Base-by-base conservation (phyloP, 2,888 invertebrate genomes). In the Orchesella flavescens region DNA sequence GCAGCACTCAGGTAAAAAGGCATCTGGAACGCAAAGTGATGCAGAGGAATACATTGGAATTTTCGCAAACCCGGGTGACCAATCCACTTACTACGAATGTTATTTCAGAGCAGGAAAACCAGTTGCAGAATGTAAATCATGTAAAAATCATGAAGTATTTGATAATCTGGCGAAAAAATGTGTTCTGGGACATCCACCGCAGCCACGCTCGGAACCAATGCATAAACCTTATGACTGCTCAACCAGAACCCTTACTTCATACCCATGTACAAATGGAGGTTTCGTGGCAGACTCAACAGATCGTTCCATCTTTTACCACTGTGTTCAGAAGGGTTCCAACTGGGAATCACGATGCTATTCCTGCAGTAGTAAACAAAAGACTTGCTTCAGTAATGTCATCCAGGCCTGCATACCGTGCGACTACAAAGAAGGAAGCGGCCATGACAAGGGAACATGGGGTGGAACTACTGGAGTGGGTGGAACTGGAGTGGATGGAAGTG, bases 211-310 rank as follows among this genome's bases (percentile, higher is more conserved):
- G n/a, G n/a, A n/a, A n/a, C n/a, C n/a, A n/a, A n/a, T n/a, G n/a
- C n/a, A n/a, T n/a, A n/a, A n/a, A n/a, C 66, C 66, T n/a, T 66
- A 66, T 43, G 24, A 44, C 66, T 66, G 66, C n/a, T 3, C 7
- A 1, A 43, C 5, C 1, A 9, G 9, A 2, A 9, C 23, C 1
- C 13, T 2, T 2, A 7, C 0, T 0, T 44, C 68, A 43, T 68
- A 68, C 13, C 68, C 68, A 0, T 68, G 68, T 12, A 46, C 17
- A 15, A 17, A 68, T 10, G 68, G 68, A 3, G 68, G 68, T 1
- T 68, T 3, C n/a, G 43, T 13, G 19, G 46, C 44, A 1, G 12
- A 44, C 44, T 19, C 46, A 19, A 12, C 17, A 5, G 43, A 68
- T 19, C 21, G 17, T 21, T 21, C 43, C 5, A 1, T 68, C 0